Conservation (phyloP, 2,888 invertebrate genomes). For the Reticulitermes lucifugus region DNA sequence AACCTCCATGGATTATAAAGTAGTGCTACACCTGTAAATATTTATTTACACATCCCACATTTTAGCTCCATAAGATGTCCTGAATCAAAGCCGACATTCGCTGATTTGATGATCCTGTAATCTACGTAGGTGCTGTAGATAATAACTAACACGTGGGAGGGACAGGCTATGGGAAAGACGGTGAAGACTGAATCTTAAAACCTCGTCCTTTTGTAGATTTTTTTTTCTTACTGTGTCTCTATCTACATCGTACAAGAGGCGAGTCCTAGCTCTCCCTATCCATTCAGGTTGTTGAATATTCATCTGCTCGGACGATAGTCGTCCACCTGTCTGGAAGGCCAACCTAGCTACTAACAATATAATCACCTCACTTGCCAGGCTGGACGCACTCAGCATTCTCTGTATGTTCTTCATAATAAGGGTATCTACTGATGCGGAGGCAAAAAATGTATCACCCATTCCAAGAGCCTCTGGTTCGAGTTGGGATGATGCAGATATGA, state of each 20-base stretch:
- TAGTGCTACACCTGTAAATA: too few species aligned
- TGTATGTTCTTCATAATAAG: too few species aligned
- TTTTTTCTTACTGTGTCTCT: neutral
- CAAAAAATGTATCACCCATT: too few species aligned
- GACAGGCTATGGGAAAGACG: neutral
- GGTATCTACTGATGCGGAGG: too few species aligned
- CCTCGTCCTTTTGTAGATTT: neutral
- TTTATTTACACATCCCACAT: neutral
- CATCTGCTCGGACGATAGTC: neutral
- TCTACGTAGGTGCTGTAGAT: neutral
- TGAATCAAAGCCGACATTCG: neutral
- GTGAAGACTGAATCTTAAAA: neutral
- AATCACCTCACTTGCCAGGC: too few species aligned
- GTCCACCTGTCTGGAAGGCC: constrained; percentile 9
- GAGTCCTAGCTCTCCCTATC: neutral
- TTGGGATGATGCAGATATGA: too few species aligned
- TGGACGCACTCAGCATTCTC: too few species aligned
- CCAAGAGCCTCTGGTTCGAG: too few species aligned
- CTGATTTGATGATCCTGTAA: neutral
- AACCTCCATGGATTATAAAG: too few species aligned
- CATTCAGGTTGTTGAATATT: constrained; percentile 18
- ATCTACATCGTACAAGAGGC: neutral
- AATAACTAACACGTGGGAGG: neutral
- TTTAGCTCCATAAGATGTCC: neutral
- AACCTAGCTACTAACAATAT: neutral